Percentiles rank a stretch among this genome's conserved stretches.
Conservation (phyloP, 2,113 vertebrate species). For the Arizona elegans region DNA sequence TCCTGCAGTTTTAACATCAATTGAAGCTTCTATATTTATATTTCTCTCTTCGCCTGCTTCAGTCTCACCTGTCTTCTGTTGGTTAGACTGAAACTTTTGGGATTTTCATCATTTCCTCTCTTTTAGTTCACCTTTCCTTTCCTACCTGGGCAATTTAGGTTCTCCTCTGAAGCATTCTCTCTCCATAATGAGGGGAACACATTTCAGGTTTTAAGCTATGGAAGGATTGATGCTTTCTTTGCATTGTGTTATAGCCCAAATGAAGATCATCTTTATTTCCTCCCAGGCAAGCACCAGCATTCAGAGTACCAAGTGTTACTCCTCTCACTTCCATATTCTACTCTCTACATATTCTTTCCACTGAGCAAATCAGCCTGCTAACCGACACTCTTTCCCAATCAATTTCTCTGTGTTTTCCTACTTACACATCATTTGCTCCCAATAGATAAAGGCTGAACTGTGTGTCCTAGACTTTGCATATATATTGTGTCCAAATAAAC, state of each 20-base stretch:
- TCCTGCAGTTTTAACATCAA: neutral
- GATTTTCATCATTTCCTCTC: neutral
- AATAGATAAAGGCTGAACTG: neutral
- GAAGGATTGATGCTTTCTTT: neutral
- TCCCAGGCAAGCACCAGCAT: neutral
- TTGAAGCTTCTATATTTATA: neutral
- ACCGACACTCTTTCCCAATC: neutral
- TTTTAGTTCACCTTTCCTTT: neutral
- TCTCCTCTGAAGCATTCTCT: neutral
- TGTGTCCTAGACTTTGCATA: conserved; percentile 6
- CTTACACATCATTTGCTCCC: neutral
- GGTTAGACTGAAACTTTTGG: neutral
- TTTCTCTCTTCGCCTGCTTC: neutral
- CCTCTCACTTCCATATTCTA: neutral
- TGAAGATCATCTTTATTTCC: neutral
- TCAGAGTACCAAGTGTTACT: neutral
- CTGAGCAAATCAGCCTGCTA: neutral
- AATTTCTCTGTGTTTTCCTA: neutral
- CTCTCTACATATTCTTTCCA: neutral
- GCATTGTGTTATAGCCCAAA: neutral
- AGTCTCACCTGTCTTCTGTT: neutral
- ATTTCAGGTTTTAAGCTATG: neutral
- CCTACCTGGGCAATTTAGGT: neutral
- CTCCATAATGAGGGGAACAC: neutral
- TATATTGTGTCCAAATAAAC: neutral